A percentile compares a stretch with the other conserved stretches of the same genome.
These are phyloP conservation scores for Ataeniobius toweri DNA, from an alignment of 2,797 vertebrate species.

Conservation along the genomic window DNA sequence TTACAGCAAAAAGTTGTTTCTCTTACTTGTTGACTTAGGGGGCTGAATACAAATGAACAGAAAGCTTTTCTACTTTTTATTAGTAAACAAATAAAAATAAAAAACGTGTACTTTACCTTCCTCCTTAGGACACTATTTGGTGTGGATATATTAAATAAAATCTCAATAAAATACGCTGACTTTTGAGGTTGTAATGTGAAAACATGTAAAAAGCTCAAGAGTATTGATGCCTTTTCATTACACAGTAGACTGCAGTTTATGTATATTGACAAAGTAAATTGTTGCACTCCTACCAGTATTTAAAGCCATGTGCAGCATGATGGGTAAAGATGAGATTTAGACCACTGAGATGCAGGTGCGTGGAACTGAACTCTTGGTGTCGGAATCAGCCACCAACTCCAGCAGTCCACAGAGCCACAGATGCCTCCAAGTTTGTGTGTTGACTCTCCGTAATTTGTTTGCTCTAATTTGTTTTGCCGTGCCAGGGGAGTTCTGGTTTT, in stretches of 20 bases:
- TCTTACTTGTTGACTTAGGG: neutral
- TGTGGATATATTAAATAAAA: neutral
- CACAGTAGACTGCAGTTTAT: neutral
- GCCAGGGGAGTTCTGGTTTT: constrained; percentile 98
- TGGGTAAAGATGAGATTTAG: neutral
- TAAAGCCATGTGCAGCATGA: neutral
- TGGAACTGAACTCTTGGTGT: constrained; percentile 35
- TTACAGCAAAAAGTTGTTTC: neutral
- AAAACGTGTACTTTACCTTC: neutral
- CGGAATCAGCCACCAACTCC: constrained; percentile 69
- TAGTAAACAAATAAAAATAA: neutral
- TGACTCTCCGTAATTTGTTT: constrained; percentile 99
- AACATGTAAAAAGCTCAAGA: neutral
- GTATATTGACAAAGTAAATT: too few species aligned
- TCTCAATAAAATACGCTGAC: neutral
- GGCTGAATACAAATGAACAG: neutral
- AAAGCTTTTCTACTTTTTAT: neutral
- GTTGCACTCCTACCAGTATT: neutral
- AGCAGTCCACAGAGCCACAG: constrained; percentile 87
- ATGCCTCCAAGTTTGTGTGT: constrained; percentile 94
- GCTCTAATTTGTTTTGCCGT: constrained; percentile 99
- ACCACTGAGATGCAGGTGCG: neutral
- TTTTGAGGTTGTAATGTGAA: neutral
- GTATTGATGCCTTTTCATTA: neutral
- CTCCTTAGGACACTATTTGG: neutral